These are phyloP conservation scores for Chionis minor DNA, from an alignment of 2,113 vertebrate species.

Conservation along the genomic window DNA sequence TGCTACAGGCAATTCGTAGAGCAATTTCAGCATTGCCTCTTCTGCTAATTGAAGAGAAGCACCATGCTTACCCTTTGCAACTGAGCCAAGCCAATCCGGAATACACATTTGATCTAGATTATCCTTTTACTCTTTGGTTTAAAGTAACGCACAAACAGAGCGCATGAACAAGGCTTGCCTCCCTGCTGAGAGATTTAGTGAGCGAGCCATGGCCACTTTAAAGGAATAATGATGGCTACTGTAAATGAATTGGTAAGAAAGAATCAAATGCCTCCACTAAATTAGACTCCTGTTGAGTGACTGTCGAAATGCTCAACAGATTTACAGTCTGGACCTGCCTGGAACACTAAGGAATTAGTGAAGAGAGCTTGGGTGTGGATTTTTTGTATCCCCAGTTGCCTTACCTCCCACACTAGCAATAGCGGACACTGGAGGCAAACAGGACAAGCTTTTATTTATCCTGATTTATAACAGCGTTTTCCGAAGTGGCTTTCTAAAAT, in stretches of 20 bases:
- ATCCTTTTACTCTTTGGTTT: slow-evolving; percentile 4
- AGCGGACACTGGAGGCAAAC: not conserved
- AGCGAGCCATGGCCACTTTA: not conserved
- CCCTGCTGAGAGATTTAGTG: not conserved
- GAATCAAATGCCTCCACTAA: not conserved
- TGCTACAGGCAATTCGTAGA: not conserved
- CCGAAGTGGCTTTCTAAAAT: not conserved
- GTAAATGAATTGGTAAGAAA: not conserved
- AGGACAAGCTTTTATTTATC: slow-evolving; percentile 15
- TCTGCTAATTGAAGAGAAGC: slow-evolving; percentile 21
- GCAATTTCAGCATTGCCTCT: not conserved
- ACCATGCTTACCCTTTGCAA: not conserved
- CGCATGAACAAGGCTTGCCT: not conserved
- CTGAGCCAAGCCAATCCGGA: not conserved
- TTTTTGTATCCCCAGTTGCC: not conserved
- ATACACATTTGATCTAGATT: not conserved
- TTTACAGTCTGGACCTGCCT: not conserved
- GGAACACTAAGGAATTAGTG: not conserved
- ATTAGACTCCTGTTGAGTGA: not conserved
- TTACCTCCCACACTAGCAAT: not conserved
- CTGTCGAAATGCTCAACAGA: not conserved
- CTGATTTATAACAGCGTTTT: slow-evolving; percentile 7
- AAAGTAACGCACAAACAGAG: not conserved
- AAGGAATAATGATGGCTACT: not conserved
- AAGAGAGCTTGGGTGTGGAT: not conserved